Evolutionary conservation across 2,797 vertebrate genomes (phyloP), one percentile per base, ranked within the genome.

Genomic region (Sciaenops ocellatus): DNA sequence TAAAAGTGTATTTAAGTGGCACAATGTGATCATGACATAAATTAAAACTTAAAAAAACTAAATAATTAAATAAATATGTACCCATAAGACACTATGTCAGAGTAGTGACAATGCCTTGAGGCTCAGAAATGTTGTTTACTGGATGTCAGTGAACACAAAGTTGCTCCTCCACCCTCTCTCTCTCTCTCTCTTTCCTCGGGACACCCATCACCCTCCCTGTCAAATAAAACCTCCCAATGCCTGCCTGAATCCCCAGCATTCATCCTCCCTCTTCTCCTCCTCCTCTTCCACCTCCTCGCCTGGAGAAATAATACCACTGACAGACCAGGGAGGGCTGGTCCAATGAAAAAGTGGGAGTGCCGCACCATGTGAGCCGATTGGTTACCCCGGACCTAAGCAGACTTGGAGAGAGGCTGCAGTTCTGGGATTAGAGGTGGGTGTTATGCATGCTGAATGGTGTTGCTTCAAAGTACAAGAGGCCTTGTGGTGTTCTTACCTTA

Each of bases 261-360:
- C 85, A 78, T 78, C 59, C 41, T 66, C 47, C 60, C 79, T 84
- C 44, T 69, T 73, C 82, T 61, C 68, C 79, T 57, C 55, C 78
- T 75, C 68, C 70, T 65, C 73, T 18, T 63, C 78, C 84, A 69
- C 54, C 51, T 73, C 68, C 38, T 80, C 73, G 85, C 81, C 78
- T 72, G 46, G 68, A 79, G 78, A 84, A 83, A 92, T 91, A 92
- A 93, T 89, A 75, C 78, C 82, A 93, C 85, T 79, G 92, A 91
- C 94, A 89, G 90, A 80, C 92, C 90, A 95, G 90, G 24, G 62
- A 51, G 68, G 38, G 52, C 63, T 73, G 38, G 52, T 20, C 95
- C 94, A 96, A 94, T 95, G 70, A 93, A 91, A 95, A 94, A 90
- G 93, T 94, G 93, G 95, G 95, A 95, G 95, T 95, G 94, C 89